Conservation (phyloP, 2,888 invertebrate species). For the Synanthedon myopaeformis region DNA sequence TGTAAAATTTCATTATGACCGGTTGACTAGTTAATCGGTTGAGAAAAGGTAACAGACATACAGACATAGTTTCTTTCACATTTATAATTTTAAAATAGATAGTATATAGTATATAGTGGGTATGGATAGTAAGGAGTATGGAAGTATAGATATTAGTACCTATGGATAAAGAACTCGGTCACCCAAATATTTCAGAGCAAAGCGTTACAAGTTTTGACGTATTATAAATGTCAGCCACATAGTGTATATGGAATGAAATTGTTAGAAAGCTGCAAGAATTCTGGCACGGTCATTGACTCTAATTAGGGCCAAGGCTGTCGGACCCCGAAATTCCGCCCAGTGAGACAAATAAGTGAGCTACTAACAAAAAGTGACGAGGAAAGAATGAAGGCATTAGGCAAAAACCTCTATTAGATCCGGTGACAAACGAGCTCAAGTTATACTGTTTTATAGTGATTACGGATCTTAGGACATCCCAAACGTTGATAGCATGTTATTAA, state of each 20-base stretch:
- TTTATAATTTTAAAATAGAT: no score
- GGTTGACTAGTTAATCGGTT: no score
- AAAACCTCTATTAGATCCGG: conserved; percentile 39
- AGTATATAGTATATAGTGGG: no score
- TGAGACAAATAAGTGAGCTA: conserved; percentile 22
- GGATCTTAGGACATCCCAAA: conserved; percentile 7
- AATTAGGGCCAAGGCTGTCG: conserved; percentile 17
- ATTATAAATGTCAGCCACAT: background rate
- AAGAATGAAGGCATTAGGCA: conserved; percentile 35
- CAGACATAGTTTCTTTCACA: no score
- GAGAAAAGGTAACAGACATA: no score
- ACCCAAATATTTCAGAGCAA: no score
- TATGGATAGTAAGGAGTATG: no score
- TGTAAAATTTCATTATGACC: no score
- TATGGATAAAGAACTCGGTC: no score
- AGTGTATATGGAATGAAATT: background rate
- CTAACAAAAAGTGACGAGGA: conserved; percentile 27
- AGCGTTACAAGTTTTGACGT: background rate
- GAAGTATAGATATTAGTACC: no score
- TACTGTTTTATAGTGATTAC: conserved; percentile 36
- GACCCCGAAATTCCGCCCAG: conserved; percentile 11
- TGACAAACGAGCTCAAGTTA: conserved; percentile 34
- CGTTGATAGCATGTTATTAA: no score
- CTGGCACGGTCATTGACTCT: conserved; percentile 4
- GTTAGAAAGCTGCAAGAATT: background rate